Evolutionary conservation across 2,888 invertebrate genomes (phyloP), one percentile per base, ranked within the genome.

Genomic region (Papilio gigon): DNA sequence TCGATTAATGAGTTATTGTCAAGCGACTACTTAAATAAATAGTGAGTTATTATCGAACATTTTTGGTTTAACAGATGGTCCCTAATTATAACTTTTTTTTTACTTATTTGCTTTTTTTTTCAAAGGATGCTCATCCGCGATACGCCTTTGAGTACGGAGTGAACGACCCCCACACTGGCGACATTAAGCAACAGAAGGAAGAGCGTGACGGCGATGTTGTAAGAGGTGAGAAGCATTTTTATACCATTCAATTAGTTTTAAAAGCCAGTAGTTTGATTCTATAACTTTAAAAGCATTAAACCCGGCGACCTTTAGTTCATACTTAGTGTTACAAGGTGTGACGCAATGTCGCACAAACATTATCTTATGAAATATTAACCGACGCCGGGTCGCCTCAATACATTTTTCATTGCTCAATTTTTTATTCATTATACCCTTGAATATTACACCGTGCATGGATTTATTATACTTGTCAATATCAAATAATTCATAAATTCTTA

Each of bases 111-210:
- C n/a, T 56, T 53, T 66, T 70, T 67, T 68, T 65, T 37, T 83
- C 78, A 65, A 84, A 95, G 95, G 93, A 95, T 80, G 92, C 93
- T 67, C 93, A 95, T 85, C 94, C 95, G 11, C 90, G 94, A 66
- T 96, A 96, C 84, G 94, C 95, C 17, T 96, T 94, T 81, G 95
- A 95, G 82, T 96, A 96, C 81, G 93, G 93, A 67, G 95, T 95
- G 11, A 94, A 95, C 79, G 95, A 96, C 84, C 94, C 94, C 14
- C 94, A 95, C 85, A 95, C 95, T 1, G 95, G 95, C 60, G 95
- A 96, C 78, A 93, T 94, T 72, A 95, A 96, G 79, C 94, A 94
- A 75, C 95, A 95, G 82, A 94, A 94, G 76, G 95, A 95, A 82
- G 93, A 94, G 78, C 92, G 95, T 14, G 94, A 95, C 73, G 95